These are phyloP conservation scores for Anthopleura sola DNA, from an alignment of 64 coral and sea anemone genomes.

Conservation along the genomic window DNA sequence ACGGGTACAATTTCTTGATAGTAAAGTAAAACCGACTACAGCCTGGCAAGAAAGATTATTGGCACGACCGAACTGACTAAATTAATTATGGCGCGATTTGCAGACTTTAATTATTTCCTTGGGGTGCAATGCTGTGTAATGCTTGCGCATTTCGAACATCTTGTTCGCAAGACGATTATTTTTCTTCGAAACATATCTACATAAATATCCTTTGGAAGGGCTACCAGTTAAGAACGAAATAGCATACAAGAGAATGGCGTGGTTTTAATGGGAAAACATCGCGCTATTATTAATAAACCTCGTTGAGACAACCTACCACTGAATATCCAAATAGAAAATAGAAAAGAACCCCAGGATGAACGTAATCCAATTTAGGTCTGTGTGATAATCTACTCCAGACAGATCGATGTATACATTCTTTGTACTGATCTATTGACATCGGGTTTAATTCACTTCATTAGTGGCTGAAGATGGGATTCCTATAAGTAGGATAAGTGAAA, in stretches of 20 bases:
- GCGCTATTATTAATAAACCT: no score
- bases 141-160: not conserved
- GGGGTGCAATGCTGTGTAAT: not conserved
- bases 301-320: not conserved
- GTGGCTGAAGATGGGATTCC: not conserved
- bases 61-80: no score
- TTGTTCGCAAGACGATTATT: not conserved
- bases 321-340: not conserved
- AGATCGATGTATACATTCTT: not conserved
- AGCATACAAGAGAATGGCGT: not conserved
- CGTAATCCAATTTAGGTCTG: not conserved
- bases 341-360: not conserved
- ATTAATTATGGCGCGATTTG: no score
- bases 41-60: no score
- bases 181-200: no score
- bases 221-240: not conserved
- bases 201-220: no score
- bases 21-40: no score
- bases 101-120: no score
- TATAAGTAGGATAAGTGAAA: constrained; percentile 6
- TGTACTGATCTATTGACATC: not conserved
- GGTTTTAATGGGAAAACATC: not conserved
- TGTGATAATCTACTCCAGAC: not conserved
- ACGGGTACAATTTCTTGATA: no score
- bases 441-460: constrained; percentile 13